A percentile compares a stretch with the other conserved stretches of the same genome.
These are phyloP conservation scores for Tineola bisselliella DNA, from an alignment of 2,888 invertebrate genomes.

Conservation along the genomic window DNA sequence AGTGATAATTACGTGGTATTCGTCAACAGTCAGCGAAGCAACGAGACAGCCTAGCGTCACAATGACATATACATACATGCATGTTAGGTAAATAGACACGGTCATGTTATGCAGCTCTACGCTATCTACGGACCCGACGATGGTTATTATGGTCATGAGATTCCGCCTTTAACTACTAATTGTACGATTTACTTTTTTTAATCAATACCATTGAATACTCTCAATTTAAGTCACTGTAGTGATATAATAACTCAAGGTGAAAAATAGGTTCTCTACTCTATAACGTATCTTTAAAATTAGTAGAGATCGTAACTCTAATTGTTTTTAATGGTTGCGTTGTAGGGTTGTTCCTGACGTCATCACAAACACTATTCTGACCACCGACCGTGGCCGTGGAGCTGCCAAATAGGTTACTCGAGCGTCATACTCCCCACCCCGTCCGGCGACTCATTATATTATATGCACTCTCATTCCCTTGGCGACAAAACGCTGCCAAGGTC, in stretches of 20 bases:
- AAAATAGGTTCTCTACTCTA: neutral
- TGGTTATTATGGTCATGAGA: neutral
- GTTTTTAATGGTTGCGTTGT: neutral
- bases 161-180: neutral
- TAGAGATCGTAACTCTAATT: neutral
- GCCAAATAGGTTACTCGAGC: constrained; percentile 54
- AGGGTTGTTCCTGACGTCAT: constrained; percentile 1
- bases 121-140: neutral
- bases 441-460: constrained; percentile 28
- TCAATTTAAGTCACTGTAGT: neutral
- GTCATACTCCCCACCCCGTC: constrained; percentile 28
- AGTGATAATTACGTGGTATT: constrained; percentile 7
- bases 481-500: constrained; percentile 39
- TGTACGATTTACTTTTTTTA: neutral
- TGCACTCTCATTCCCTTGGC: constrained; percentile 31
- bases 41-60: constrained; percentile 8
- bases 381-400: constrained; percentile 23
- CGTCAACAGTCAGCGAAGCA: constrained; percentile 1
- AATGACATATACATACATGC: neutral
- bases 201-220: neutral
- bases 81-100: neutral
- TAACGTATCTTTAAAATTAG: neutral
- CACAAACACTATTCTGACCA: constrained; percentile 1
- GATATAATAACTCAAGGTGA: neutral
- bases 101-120: constrained; percentile 2